Base-by-base conservation (phyloP, 2,797 vertebrate species). In the Ammospiza maritima region DNA sequence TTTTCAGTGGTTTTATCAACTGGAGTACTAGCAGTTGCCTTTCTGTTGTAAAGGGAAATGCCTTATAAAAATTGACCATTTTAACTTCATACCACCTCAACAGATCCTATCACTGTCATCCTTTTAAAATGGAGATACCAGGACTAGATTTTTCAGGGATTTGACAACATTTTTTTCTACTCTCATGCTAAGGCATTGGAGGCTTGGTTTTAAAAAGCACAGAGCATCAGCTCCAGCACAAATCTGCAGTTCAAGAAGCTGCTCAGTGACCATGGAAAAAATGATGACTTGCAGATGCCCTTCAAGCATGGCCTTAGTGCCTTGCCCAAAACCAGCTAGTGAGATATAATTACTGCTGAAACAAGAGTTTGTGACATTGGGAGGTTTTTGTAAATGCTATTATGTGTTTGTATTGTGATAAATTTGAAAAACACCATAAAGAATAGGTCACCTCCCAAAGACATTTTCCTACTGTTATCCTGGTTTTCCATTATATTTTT, bases 321-420 rank as follows among this genome's bases (percentile, higher is more conserved):
- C 78, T 38, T 82, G 44, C 62, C 73, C 66, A 93, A 94, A 86
- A 74, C 47, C 76, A 70, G 76, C 25, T 27, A 53, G 47, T 66
- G 90, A 91, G 58, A 60, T 20, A 36, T 73, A 90, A 95, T 94
- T 94, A 73, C 56, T 9, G 9, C 45, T 86, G 58, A 73, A 91
- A 65, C 86, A 48, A 89, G 64, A 73, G 62, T 84, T 88, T 48
- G 76, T 94, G 83, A 79, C 85, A 76, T 0, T 45, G 66, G 11
- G 58, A 7, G 5, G 5, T 19, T 13, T 75, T 94, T 51, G 76
- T 10, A 1, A 84, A 44, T 36, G 40, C 4, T 64, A 22, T 53
- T 74, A 48, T 56, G n/a, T 81, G 25, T 88, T 94, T 93, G 54
- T 60, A 73, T 79, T 62, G 44, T 53, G 45, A 38, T 73, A 81